These are phyloP conservation scores for Callorhinus ursinus DNA, from an alignment of 2,113 vertebrate species.

Conservation along the genomic window DNA sequence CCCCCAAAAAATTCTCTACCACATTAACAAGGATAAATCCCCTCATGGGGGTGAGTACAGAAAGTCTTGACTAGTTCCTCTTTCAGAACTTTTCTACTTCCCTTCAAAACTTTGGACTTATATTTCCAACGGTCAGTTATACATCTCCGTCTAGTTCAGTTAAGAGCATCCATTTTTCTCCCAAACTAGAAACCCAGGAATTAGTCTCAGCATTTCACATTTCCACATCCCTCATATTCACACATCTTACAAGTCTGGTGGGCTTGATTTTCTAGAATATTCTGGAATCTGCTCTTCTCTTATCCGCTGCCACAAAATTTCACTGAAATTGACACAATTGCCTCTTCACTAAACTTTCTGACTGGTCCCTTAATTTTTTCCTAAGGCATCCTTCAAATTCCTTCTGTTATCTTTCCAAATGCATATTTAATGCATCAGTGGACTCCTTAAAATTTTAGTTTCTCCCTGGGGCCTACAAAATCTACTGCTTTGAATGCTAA, in stretches of 20 bases:
- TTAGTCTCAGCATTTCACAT: constrained; percentile 23
- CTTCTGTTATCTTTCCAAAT: constrained; percentile 44
- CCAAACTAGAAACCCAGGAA: background rate
- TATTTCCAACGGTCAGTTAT: background rate
- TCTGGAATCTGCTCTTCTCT: background rate
- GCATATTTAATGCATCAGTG: constrained; percentile 44
- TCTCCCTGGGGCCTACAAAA: constrained; percentile 22
- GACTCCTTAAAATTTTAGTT: constrained; percentile 23
- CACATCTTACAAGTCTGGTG: background rate
- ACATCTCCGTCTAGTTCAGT: background rate
- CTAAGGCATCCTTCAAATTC: background rate
- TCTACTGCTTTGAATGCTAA: constrained; percentile 60
- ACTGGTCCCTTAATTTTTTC: background rate
- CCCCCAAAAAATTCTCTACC: background rate
- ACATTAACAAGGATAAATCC: constrained; percentile 1
- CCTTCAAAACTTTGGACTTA: background rate
- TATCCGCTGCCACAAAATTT: background rate
- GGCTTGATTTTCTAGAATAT: background rate
- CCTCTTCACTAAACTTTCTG: background rate
- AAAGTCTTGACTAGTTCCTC: background rate
- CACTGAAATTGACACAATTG: background rate
- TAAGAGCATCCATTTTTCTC: background rate
- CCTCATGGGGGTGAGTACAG: background rate
- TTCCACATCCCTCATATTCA: background rate
- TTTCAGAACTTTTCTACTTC: constrained; percentile 1